Evolutionary conservation across 2,797 vertebrate species (phyloP).

Genomic region (Psittacula derbiana): DNA sequence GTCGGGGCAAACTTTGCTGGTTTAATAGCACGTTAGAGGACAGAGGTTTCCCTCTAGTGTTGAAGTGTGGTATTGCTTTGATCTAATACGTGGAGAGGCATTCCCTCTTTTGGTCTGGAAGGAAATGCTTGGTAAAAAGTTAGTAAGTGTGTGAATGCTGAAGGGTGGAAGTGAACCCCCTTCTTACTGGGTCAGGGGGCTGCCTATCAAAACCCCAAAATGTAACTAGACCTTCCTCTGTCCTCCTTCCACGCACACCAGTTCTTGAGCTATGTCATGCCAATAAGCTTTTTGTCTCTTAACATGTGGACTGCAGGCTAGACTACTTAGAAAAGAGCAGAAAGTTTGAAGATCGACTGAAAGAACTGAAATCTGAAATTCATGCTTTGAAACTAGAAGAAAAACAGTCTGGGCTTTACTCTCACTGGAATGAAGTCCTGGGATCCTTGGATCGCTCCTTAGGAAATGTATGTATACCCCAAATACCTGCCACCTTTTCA

Average conservation of each 20-base stretch:
- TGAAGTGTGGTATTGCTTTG: not conserved
- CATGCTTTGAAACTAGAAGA: conserved; percentile 90
- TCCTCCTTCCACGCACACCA: not conserved
- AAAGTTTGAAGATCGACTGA: conserved; percentile 90
- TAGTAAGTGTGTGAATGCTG: not conserved
- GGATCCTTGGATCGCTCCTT: conserved; percentile 79
- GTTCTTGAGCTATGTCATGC: not conserved
- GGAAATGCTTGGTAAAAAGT: not conserved
- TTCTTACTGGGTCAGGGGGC: not conserved
- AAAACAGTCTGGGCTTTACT: conserved; percentile 73
- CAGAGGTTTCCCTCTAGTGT: conserved; percentile 28
- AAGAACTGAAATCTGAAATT: conserved; percentile 91
- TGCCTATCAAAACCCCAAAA: not conserved
- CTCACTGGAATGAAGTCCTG: conserved; percentile 54
- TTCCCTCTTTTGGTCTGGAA: not conserved
- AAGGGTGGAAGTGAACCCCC: not conserved
- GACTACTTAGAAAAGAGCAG: conserved; percentile 95
- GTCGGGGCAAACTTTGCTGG: not conserved
- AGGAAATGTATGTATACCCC: conserved; percentile 78
- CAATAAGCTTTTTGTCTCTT: not conserved
- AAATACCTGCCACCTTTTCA: not conserved
- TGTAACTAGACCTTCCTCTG: not conserved
- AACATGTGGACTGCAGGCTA: conserved; percentile 71
- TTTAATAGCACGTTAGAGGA: not conserved
- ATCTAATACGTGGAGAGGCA: not conserved